phyloP scores from a whole-genome alignment of 2,113 vertebrate genomes.

The Crotalus viridis region DNA sequence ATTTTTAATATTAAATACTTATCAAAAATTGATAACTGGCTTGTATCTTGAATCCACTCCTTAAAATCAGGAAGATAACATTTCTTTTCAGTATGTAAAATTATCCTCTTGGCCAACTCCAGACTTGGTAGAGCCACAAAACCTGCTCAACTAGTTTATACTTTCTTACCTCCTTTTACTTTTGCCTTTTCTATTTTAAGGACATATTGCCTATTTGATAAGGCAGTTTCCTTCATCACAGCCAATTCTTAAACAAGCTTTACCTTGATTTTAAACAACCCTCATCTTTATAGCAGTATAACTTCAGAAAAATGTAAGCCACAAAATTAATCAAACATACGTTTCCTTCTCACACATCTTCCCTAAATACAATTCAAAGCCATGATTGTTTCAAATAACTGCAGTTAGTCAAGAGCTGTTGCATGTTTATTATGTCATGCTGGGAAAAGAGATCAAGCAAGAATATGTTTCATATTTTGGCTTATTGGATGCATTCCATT shows the following conservation, averaged over 20 bases:
- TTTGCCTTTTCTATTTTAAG: conserved; percentile 22
- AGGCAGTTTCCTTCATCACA: background rate
- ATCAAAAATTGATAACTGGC: background rate
- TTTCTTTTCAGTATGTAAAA: background rate
- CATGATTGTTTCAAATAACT: rapidly evolving
- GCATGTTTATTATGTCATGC: rapidly evolving
- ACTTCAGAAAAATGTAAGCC: conserved; percentile 1
- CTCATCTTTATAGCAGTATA: rapidly evolving
- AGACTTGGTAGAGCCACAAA: background rate
- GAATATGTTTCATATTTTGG: background rate
- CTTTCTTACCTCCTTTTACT: background rate
- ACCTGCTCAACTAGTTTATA: conserved; percentile 47
- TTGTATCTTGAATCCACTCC: background rate
- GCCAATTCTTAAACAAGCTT: background rate
- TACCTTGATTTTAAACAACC: background rate
- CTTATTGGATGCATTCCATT: rapidly evolving
- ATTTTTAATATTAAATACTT: background rate
- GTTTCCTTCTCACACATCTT: background rate
- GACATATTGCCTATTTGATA: background rate
- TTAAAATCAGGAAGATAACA: background rate
- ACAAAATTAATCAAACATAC: background rate
- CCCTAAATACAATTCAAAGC: conserved; percentile 6
- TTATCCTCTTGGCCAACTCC: background rate
- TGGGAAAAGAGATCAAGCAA: background rate
- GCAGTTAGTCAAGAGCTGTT: rapidly evolving